phyloP scores from a whole-genome alignment of 2,113 vertebrate species.

The Hypocryptadius cinnamomeus region DNA sequence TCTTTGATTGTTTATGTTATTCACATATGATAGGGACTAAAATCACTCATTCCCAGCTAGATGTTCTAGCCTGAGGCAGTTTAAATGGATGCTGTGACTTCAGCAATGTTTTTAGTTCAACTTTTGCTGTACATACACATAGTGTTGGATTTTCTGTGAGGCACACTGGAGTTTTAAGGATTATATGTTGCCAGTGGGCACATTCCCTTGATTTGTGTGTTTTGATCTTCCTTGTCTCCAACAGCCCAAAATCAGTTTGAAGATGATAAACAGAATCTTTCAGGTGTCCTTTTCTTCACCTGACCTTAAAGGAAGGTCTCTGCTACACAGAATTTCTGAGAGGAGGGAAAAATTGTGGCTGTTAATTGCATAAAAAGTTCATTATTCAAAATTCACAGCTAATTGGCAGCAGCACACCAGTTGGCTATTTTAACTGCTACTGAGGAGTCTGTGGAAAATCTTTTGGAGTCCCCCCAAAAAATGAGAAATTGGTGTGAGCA shows the following conservation, averaged over 20 bases:
- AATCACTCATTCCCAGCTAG: constrained; percentile 8
- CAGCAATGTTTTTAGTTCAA: background rate
- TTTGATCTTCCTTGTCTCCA: background rate
- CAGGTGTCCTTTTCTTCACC: background rate
- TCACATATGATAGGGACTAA: constrained; percentile 3
- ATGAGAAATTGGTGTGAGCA: background rate
- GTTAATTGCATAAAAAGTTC: background rate
- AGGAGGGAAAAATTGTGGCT: background rate
- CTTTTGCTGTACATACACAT: background rate
- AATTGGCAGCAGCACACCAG: background rate
- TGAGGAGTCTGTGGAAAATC: background rate
- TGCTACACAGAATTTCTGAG: background rate
- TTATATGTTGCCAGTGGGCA: background rate
- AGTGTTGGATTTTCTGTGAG: background rate
- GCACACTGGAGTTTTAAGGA: background rate
- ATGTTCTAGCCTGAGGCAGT: background rate
- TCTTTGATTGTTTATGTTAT: constrained; percentile 39
- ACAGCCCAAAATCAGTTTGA: background rate
- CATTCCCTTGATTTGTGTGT: background rate
- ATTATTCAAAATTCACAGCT: background rate
- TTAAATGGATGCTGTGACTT: background rate
- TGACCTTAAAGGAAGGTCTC: background rate
- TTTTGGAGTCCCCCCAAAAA: background rate
- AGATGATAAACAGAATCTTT: background rate
- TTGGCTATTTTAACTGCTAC: background rate